These are phyloP conservation scores for Pangasius macronema DNA, from an alignment of 2,797 vertebrate genomes.

Conservation along the genomic window DNA sequence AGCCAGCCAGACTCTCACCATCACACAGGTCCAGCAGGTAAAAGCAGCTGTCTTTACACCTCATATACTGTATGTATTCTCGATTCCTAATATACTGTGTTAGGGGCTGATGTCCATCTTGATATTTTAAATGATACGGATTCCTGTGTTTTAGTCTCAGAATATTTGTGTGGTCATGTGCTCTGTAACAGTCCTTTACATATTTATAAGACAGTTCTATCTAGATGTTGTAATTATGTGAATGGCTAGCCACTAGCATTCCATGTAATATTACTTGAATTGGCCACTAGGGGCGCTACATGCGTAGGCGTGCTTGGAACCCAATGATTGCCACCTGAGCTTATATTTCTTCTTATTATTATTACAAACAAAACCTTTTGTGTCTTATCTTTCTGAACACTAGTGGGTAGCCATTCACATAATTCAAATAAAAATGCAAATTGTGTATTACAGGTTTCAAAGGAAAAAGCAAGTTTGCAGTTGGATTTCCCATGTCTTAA, in stretches of 20 bases:
- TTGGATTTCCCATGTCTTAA: too few species aligned
- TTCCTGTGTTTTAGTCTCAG: not conserved
- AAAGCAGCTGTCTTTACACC: not conserved
- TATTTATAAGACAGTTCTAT: not conserved
- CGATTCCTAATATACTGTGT: not conserved
- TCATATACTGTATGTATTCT: not conserved
- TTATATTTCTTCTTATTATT: too few species aligned
- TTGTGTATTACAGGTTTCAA: too few species aligned
- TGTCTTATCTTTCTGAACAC: too few species aligned
- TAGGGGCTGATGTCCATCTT: not conserved
- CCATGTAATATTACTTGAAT: too few species aligned
- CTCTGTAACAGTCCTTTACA: not conserved
- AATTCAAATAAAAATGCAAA: too few species aligned
- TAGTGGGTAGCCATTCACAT: not conserved
- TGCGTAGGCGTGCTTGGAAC: too few species aligned
- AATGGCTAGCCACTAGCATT: too few species aligned
- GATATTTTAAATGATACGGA: not conserved
- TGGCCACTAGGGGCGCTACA: too few species aligned
- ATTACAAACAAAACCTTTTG: too few species aligned
- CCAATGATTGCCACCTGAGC: too few species aligned
- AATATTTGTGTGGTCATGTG: not conserved
- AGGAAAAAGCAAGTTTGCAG: too few species aligned
- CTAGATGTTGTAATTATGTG: not conserved
- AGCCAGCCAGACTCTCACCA: conserved; percentile 73
- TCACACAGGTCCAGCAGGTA: conserved; percentile 87